A percentile compares a stretch with the other conserved stretches of the same genome.
Evolutionary conservation across 2,113 vertebrate genomes (phyloP).

Genomic region (Corvus hawaiiensis): DNA sequence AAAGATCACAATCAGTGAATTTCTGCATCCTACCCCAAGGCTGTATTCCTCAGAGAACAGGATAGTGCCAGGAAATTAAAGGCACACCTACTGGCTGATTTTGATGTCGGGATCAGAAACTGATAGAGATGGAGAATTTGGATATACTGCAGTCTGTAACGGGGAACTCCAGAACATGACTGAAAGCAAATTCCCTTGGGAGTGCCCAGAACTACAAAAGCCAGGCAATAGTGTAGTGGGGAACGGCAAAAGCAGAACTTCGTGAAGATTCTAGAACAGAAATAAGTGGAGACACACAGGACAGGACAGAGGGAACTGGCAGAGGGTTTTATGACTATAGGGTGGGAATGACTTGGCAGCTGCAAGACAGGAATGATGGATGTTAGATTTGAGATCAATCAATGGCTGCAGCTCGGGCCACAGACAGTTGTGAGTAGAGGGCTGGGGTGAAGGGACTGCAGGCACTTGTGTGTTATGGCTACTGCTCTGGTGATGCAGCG

Average conservation of each 20-base stretch:
- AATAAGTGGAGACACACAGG: neutral
- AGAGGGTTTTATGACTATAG: neutral
- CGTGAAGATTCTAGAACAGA: neutral
- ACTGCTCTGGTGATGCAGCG: neutral
- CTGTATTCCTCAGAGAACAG: neutral
- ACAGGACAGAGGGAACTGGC: neutral
- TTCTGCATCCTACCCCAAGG: conserved; percentile 54
- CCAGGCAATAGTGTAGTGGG: neutral
- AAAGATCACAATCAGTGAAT: conserved; percentile 56
- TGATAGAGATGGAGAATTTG: neutral
- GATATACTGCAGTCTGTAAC: neutral
- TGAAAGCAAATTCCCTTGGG: neutral
- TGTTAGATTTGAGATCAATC: neutral
- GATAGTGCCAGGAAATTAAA: neutral
- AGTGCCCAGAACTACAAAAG: neutral
- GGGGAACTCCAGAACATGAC: neutral
- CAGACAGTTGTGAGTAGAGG: neutral
- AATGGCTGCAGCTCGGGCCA: neutral
- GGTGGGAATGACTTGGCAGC: neutral
- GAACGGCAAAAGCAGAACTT: neutral
- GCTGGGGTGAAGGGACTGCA: neutral
- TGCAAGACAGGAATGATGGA: neutral
- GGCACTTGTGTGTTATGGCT: neutral
- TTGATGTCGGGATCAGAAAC: neutral
- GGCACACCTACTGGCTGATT: neutral